Evolutionary conservation across 2,113 vertebrate species (phyloP).

Genomic region (Mus spicilegus): DNA sequence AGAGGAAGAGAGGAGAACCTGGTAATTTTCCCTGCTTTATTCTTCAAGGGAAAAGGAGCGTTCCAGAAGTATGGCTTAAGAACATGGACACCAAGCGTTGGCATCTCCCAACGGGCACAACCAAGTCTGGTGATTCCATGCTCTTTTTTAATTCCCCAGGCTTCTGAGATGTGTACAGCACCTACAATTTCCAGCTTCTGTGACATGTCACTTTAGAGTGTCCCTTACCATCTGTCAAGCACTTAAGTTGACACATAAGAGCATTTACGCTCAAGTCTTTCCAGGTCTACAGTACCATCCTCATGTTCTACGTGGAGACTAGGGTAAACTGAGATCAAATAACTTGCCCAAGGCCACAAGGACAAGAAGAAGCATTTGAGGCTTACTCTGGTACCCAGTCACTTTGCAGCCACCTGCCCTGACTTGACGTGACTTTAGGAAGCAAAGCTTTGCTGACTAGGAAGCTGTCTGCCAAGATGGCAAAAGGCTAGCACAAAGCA

Average conservation of each 20-base stretch:
- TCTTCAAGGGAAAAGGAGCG: background rate
- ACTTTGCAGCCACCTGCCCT: background rate
- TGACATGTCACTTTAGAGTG: background rate
- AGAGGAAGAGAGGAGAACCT: background rate
- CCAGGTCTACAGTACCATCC: background rate
- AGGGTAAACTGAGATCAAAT: background rate
- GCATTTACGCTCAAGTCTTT: background rate
- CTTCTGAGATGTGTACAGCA: background rate
- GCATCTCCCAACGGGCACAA: background rate
- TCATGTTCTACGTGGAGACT: background rate
- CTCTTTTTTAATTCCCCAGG: background rate
- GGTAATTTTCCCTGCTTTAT: background rate
- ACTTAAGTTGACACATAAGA: background rate
- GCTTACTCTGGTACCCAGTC: background rate
- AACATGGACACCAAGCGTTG: background rate
- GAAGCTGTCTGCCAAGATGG: background rate
- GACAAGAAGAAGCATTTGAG: rapidly evolving
- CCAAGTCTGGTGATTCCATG: background rate
- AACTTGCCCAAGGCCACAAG: background rate
- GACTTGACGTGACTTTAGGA: too few relatives aligned
- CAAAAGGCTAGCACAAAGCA: background rate
- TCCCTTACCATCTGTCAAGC: background rate
- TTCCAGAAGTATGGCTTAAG: background rate
- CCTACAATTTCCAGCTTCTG: background rate
- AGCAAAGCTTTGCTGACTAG: background rate